phyloP scores from a whole-genome alignment of 2,113 vertebrate genomes.

The Perca schrenkii region DNA sequence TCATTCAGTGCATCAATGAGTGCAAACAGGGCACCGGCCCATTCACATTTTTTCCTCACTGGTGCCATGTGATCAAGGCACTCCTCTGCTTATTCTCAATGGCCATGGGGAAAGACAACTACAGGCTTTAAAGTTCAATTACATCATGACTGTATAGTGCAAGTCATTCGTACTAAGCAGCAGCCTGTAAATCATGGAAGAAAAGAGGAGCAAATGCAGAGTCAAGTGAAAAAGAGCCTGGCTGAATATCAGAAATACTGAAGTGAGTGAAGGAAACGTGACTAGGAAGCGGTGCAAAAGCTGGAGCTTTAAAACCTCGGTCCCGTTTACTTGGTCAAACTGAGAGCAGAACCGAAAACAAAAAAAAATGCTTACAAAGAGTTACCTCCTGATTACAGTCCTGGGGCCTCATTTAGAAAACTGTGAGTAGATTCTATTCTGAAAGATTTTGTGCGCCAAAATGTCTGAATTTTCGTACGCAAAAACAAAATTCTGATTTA shows the following conservation, averaged over 20 bases:
- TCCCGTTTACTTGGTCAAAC: not conserved
- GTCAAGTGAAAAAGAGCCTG: not conserved
- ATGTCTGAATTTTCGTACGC: no score
- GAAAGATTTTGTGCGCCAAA: no score
- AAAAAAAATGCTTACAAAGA: not conserved
- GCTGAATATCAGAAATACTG: not conserved
- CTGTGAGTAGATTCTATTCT: no score
- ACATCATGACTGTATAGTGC: constrained; percentile 2
- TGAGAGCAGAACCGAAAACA: no score
- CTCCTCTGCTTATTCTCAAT: constrained; percentile 39
- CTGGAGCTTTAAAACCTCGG: not conserved
- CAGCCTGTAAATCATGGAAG: not conserved
- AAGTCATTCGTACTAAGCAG: not conserved
- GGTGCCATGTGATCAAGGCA: constrained; percentile 39
- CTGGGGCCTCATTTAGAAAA: no score
- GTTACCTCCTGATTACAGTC: not conserved
- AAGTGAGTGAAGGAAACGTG: not conserved
- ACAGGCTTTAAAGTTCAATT: constrained; percentile 31
- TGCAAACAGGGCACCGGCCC: constrained; percentile 9
- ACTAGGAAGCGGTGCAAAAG: constrained; percentile 2
- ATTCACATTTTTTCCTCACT: constrained; percentile 36
- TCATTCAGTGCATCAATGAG: not conserved
- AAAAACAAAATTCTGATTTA: no score
- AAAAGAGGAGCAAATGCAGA: not conserved
- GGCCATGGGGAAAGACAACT: constrained; percentile 23